Base-by-base conservation (phyloP, 2,888 invertebrate species). In the Macaria notata region DNA sequence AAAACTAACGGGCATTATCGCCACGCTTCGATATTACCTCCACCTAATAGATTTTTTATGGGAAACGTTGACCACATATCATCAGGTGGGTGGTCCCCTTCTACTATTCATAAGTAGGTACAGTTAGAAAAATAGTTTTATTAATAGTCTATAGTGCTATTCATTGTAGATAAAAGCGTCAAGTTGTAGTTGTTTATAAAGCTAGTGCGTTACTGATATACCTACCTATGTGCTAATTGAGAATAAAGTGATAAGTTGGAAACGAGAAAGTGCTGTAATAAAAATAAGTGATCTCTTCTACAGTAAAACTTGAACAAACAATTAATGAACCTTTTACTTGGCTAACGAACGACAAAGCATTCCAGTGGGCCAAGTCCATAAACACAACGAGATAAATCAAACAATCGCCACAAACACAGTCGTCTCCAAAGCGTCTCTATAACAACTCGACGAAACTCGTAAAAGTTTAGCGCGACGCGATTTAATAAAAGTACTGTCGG, bases 381-480 rank as follows among this genome's bases (percentile, higher is more conserved):
- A 59, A 56, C 55, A 52, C 52, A 30, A 31, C n/a, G 51, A 64
- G 65, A 61, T 47, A 64, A 70, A 71, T 62, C 63, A 63, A 70
- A 73, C 65, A 54, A 64, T 62, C 57, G 55, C 65, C 66, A 63
- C 41, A 61, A 62, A 65, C 61, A 72, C 60, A 72, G 68, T 64
- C 67, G 60, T 70, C 68, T 57, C 58, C 63, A 57, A 70, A 73
- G 62, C 66, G 66, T 62, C 65, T 66, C 60, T 65, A 56, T 59
- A 55, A 55, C 63, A 68, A 70, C 69, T 67, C 68, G 70, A 70
- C 71, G 55, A 66, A 75, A 79, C 72, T 76, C 72, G 72, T 79
- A 77, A 79, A 82, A 81, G 76, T 80, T 80, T 68, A 76, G 76
- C 59, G 55, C 56, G 59, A 71, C 72, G 71, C 73, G 70, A 75